These are phyloP conservation scores for Sycophaga agraensis DNA, from an alignment of 1,140 invertebrate genomes.

Conservation along the genomic window DNA sequence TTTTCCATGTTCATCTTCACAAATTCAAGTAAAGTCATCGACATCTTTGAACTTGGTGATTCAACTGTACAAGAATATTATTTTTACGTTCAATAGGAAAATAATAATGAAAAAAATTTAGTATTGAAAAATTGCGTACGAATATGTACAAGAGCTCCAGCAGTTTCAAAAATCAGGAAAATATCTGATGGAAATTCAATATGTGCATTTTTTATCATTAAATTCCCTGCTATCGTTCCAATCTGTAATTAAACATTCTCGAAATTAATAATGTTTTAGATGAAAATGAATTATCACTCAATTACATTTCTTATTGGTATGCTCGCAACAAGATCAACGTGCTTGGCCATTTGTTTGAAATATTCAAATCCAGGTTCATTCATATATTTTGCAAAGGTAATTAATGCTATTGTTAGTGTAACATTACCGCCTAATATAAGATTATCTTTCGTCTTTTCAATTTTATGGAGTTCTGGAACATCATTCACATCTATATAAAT, in stretches of 20 bases:
- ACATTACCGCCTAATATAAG: constrained; percentile 67
- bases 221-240: constrained; percentile 75
- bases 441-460: constrained; percentile 54
- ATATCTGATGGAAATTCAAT: constrained; percentile 77
- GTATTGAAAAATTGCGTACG: constrained; percentile 46
- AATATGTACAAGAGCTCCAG: constrained; percentile 65
- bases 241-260: constrained; percentile 56
- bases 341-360: constrained; percentile 60
- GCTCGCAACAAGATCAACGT: constrained; percentile 72
- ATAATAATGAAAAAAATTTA: neutral
- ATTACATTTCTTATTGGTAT: constrained; percentile 73
- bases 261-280: neutral
- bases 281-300: neutral
- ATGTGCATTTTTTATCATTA: constrained; percentile 73
- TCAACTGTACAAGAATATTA: constrained; percentile 37
- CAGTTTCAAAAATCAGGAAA: constrained; percentile 70
- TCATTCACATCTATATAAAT: constrained; percentile 73
- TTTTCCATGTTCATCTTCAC: constrained; percentile 63
- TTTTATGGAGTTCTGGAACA: constrained; percentile 65
- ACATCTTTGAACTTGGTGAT: constrained; percentile 37
- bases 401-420: constrained; percentile 66
- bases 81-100: too few species aligned
- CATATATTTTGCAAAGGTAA: constrained; percentile 60
- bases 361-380: constrained; percentile 61
- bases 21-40: constrained; percentile 59